Evolutionary conservation across 2,888 invertebrate genomes (phyloP), one percentile per base, ranked within the genome.

Genomic region (Sceliomorpha sp.): DNA sequence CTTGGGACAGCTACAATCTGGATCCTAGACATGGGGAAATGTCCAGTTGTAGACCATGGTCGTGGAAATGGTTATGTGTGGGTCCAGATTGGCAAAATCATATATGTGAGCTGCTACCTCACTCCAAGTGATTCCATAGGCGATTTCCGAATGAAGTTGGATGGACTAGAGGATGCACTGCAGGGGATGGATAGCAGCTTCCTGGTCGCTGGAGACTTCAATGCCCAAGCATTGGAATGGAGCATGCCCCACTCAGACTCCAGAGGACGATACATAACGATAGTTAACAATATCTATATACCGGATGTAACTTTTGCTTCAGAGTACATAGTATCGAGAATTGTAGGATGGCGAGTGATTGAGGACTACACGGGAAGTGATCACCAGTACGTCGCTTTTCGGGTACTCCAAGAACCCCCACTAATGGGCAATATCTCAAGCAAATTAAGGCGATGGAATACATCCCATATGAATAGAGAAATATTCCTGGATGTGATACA

Each of bases 301-400:
- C 29, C 53, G 42, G 3, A n/a, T n/a, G n/a, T n/a, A n/a, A n/a
- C n/a, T n/a, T n/a, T n/a, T n/a, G n/a, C n/a, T n/a, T n/a, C n/a
- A n/a, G 36, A 42, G n/a, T 45, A 60, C 3, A 72, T 72, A 2
- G 63, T 63, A 2, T 70, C 68, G 12, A 34, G 69, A 15, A 26
- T 1, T n/a, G n/a, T n/a, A n/a, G n/a, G n/a, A n/a, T 70, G 58
- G 66, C 17, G 26, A 26, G 51, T 67, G 15, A 14, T 53, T 2
- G 60, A 58, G n/a, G 42, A 59, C 15, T 44, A 12, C 9, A 58
- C 53, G 1, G 62, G 44, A 12, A 64, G 58, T 10, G 63, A 69
- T 44, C 63, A 69, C 15, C 58, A 53, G 20, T 66, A 56, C n/a
- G 39, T 70, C 1, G 47, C 47, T 1, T 59, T 59, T 31, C 7